These are phyloP conservation scores for Lasioglossum baleicum DNA, from an alignment of 1,140 invertebrate genomes.

Conservation along the genomic window DNA sequence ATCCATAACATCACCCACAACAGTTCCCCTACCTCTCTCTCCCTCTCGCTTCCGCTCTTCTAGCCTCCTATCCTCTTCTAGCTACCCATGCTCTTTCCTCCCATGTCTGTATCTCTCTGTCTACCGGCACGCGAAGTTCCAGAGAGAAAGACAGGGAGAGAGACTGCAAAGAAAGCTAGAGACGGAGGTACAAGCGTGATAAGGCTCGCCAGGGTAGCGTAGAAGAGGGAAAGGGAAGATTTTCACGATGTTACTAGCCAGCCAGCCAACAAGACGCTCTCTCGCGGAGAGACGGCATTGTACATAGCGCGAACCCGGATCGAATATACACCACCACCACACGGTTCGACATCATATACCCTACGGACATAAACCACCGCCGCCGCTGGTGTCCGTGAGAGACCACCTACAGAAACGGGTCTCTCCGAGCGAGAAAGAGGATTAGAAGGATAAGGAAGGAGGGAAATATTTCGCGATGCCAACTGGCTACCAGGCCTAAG, in stretches of 20 bases:
- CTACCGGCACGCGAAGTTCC: conserved; percentile 40
- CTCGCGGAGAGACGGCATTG: conserved; percentile 46
- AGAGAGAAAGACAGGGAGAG: neutral
- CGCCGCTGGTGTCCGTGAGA: conserved; percentile 28
- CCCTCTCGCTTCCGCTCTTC: too few relatives aligned
- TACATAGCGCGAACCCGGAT: conserved; percentile 23
- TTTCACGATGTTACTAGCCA: conserved; percentile 55
- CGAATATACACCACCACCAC: conserved; percentile 42
- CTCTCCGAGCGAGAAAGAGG: neutral
- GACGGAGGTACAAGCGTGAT: conserved; percentile 36
- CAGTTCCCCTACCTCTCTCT: neutral
- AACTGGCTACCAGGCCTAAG: conserved; percentile 40
- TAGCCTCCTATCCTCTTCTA: too few relatives aligned
- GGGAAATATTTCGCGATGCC: conserved; percentile 43
- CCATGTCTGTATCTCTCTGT: too few relatives aligned
- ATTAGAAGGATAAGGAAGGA: neutral
- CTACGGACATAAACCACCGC: conserved; percentile 42
- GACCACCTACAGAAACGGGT: conserved; percentile 47
- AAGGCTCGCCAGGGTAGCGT: conserved; percentile 18
- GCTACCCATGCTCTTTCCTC: too few relatives aligned
- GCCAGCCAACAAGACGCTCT: conserved; percentile 67
- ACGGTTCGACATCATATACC: conserved; percentile 43
- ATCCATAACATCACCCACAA: conserved; percentile 55
- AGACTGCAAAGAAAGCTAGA: conserved; percentile 16
- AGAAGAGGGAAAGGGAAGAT: conserved; percentile 34